A percentile compares a stretch with the other conserved stretches of the same genome.
These are phyloP conservation scores for Ganaspis sp. DNA, from an alignment of 1,140 invertebrate species.

Conservation along the genomic window DNA sequence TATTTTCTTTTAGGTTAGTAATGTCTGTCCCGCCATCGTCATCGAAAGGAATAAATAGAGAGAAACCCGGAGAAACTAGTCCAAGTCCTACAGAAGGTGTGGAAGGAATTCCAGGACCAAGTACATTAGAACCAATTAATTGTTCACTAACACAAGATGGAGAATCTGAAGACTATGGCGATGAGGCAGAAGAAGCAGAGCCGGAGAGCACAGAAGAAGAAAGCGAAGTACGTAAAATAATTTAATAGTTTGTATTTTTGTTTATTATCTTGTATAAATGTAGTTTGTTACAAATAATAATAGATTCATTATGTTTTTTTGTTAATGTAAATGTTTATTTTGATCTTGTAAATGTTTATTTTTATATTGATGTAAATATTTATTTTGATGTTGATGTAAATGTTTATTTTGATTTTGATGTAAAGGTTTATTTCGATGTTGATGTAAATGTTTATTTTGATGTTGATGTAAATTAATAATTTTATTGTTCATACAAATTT, in stretches of 20 bases:
- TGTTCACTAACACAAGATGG: slow-evolving; percentile 57
- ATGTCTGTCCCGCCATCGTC: slow-evolving; percentile 71
- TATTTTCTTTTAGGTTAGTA: slow-evolving; percentile 54
- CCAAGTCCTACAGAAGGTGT: slow-evolving; percentile 69
- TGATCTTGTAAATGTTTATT: no score
- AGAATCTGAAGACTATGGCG: slow-evolving; percentile 68
- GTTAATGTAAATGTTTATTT: background rate
- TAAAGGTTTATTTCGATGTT: background rate
- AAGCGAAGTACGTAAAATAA: slow-evolving; percentile 57
- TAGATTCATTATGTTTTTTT: no score
- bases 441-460: background rate
- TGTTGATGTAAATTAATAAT: no score
- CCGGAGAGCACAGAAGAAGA: slow-evolving; percentile 61
- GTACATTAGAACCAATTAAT: slow-evolving; percentile 60
- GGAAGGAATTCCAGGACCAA: slow-evolving; percentile 66
- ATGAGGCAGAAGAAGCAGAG: slow-evolving; percentile 63
- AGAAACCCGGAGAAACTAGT: slow-evolving; percentile 68
- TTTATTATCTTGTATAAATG: no score
- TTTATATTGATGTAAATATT: no score
- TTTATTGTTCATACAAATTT: slow-evolving; percentile 20
- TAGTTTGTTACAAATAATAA: no score
- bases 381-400: no score
- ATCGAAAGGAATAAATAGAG: slow-evolving; percentile 61
- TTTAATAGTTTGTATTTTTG: background rate
- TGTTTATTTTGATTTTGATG: no score